phyloP scores from a whole-genome alignment of 2,888 invertebrate species.

The Bombyx huttoni region DNA sequence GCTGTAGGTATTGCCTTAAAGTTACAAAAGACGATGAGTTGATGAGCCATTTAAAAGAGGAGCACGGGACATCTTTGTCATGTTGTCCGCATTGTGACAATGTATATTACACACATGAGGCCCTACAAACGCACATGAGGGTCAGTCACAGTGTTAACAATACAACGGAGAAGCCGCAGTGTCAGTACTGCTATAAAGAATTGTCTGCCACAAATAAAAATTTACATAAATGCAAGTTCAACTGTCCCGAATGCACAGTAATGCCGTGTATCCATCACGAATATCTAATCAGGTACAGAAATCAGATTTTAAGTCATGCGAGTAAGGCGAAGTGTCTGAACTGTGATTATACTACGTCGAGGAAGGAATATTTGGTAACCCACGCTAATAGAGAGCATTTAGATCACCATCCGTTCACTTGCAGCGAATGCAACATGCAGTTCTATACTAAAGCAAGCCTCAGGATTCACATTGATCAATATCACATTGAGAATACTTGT shows the following conservation, averaged over 20 bases:
- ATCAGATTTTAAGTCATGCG: conserved; percentile 25
- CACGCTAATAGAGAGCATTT: conserved; percentile 41
- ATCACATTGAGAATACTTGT: conserved; percentile 29
- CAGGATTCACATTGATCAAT: conserved; percentile 29
- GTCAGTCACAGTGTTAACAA: conserved; percentile 21
- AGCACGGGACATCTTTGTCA: conserved; percentile 22
- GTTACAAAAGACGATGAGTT: conserved; percentile 21
- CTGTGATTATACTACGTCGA: conserved; percentile 33
- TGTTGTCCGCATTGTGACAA: conserved; percentile 29
- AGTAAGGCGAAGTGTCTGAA: conserved; percentile 29
- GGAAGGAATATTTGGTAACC: conserved; percentile 31
- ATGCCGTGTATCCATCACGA: conserved; percentile 34
- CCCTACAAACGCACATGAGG: conserved; percentile 26
- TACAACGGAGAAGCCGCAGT: conserved; percentile 17
- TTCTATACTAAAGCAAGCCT: conserved; percentile 36
- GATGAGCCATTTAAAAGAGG: conserved; percentile 25
- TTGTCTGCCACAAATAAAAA: conserved; percentile 19
- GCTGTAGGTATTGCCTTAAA: conserved; percentile 28
- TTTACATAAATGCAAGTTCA: conserved; percentile 34
- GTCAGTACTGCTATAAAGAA: conserved; percentile 29
- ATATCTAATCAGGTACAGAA: conserved; percentile 30
- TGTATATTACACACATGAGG: conserved; percentile 25
- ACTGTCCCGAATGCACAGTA: conserved; percentile 29
- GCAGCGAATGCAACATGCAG: conserved; percentile 30
- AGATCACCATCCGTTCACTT: conserved; percentile 35